These are phyloP conservation scores for Botia almorhae DNA, from an alignment of 2,797 vertebrate genomes.

Conservation along the genomic window DNA sequence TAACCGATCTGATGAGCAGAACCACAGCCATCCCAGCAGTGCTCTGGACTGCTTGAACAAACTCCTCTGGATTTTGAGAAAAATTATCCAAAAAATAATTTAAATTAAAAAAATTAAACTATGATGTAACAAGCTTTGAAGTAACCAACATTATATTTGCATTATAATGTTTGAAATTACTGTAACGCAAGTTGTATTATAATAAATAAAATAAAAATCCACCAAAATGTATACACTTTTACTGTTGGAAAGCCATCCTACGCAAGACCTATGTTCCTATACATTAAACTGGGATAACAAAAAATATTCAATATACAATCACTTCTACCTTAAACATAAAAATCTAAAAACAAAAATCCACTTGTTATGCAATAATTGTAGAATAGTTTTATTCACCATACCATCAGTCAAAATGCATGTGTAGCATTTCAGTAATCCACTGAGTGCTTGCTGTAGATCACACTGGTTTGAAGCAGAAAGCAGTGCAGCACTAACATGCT, in stretches of 20 bases:
- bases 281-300: too few relatives aligned
- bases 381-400: constrained; percentile 64
- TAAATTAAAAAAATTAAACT: not conserved
- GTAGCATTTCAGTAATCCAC: constrained; percentile 82
- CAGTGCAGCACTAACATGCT: constrained; percentile 65
- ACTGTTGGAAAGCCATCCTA: not conserved
- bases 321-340: too few relatives aligned
- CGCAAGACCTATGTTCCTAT: too few relatives aligned
- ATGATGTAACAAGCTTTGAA: not conserved
- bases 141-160: not conserved
- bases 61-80: constrained; percentile 75
- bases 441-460: constrained; percentile 74
- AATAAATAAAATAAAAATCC: too few relatives aligned
- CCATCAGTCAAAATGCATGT: constrained; percentile 84
- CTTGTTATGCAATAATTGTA: not conserved
- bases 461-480: constrained; percentile 41
- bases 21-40: constrained; percentile 90
- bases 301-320: too few relatives aligned
- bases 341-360: not conserved
- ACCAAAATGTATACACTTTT: not conserved
- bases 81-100: not conserved
- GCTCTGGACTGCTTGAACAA: constrained; percentile 89
- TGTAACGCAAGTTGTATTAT: too few relatives aligned
- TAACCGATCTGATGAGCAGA: constrained; percentile 82
- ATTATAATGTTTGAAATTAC: not conserved